These are phyloP conservation scores for Mastomys coucha DNA, from an alignment of 2,113 vertebrate genomes.

Conservation along the genomic window DNA sequence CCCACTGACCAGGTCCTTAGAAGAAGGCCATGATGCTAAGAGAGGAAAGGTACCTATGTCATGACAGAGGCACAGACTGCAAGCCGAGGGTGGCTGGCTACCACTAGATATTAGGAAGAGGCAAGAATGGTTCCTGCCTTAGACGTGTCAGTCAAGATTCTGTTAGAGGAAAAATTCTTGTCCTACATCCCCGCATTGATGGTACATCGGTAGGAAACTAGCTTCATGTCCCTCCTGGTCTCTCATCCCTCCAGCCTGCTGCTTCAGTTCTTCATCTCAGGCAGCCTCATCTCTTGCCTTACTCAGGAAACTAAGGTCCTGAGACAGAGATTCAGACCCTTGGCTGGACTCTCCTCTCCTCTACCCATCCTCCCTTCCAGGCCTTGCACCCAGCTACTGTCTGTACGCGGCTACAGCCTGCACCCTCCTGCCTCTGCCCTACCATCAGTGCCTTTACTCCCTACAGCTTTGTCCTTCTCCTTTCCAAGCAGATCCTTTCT, in stretches of 20 bases:
- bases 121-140: neutral
- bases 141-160: neutral
- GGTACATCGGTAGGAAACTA: neutral
- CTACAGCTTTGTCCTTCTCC: neutral
- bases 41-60: neutral
- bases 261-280: neutral
- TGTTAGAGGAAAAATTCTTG: neutral
- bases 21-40: neutral
- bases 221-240: neutral
- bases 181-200: neutral
- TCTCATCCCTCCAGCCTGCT: neutral
- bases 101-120: neutral
- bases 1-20: neutral
- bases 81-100: neutral
- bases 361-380: neutral
- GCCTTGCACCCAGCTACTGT: neutral
- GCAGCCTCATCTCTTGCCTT: neutral
- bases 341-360: accelerated
- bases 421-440: neutral
- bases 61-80: neutral
- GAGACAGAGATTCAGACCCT: neutral
- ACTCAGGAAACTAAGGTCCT: neutral
- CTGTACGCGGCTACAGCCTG: neutral
- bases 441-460: neutral
- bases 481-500: neutral